Evolutionary conservation across 2,113 vertebrate genomes (phyloP).

Genomic region (Eudyptes chrysolophus): DNA sequence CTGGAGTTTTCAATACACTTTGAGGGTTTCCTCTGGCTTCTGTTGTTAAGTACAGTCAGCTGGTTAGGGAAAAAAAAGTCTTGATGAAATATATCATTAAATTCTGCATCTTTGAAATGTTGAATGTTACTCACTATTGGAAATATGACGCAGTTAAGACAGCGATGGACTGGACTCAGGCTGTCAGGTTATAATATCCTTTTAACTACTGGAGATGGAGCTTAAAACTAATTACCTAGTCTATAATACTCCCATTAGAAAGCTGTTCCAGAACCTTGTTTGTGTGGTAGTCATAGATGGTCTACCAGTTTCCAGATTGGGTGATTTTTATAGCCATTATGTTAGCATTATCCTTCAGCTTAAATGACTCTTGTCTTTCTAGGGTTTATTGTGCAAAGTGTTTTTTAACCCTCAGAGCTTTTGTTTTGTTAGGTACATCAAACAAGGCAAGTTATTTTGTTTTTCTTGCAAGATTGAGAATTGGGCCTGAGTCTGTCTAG

Average conservation of each 20-base stretch:
- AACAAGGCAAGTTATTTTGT: not conserved
- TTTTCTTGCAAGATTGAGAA: not conserved
- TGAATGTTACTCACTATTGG: not conserved
- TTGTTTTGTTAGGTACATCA: not conserved
- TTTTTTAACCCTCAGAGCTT: not conserved
- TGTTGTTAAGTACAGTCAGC: not conserved
- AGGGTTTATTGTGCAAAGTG: not conserved
- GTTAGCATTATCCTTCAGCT: not conserved
- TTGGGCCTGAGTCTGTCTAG: not conserved
- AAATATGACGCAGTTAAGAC: not conserved
- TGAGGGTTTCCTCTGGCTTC: not conserved
- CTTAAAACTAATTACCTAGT: not conserved
- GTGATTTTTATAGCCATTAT: not conserved
- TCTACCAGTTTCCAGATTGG: not conserved
- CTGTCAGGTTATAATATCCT: not conserved
- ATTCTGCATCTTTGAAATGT: not conserved
- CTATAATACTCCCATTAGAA: not conserved
- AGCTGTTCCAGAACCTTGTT: not conserved
- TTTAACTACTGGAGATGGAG: not conserved
- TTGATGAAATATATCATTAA: not conserved
- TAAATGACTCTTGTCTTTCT: not conserved
- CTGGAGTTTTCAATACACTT: not conserved
- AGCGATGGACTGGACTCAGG: not conserved
- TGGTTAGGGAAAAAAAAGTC: not conserved
- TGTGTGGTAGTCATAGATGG: not conserved